These are phyloP conservation scores for Trichomalopsis sarcophagae DNA, from an alignment of 1,140 invertebrate genomes.

Conservation along the genomic window DNA sequence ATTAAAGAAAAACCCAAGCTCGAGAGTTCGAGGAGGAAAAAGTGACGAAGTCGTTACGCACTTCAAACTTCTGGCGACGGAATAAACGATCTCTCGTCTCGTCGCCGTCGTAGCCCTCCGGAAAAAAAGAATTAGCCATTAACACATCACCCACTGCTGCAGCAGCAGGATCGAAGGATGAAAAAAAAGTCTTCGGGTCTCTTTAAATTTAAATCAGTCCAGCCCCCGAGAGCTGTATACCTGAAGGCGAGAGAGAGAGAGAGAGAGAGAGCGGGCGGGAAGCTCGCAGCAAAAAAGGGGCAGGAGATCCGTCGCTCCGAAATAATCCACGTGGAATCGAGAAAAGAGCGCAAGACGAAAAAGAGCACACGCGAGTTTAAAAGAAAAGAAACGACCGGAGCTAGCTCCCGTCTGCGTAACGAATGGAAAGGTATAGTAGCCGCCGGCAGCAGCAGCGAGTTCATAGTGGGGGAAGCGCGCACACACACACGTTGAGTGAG, in stretches of 20 bases:
- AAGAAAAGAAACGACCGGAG: background rate
- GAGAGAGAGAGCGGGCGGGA: too few relatives aligned
- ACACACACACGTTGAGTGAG: constrained; percentile 12
- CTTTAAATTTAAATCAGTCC: constrained; percentile 27
- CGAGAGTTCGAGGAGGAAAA: background rate
- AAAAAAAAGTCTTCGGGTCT: background rate
- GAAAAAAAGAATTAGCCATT: background rate
- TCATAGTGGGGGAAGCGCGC: background rate
- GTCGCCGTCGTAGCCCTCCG: background rate
- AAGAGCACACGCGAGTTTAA: background rate
- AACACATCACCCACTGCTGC: too few relatives aligned
- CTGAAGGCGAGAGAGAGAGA: background rate
- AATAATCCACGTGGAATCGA: constrained; percentile 32
- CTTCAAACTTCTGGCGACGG: background rate
- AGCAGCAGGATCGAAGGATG: too few relatives aligned
- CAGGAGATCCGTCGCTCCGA: background rate
- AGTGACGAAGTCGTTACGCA: background rate
- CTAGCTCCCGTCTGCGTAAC: constrained; percentile 29
- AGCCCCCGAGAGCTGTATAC: background rate
- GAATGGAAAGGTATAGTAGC: constrained; percentile 29
- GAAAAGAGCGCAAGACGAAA: constrained; percentile 23
- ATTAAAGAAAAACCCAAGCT: background rate
- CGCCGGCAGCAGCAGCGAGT: background rate
- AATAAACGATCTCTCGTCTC: background rate
- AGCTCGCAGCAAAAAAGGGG: background rate